phyloP scores from a whole-genome alignment of 2,888 invertebrate species.

The Lacanobia wlatinum region DNA sequence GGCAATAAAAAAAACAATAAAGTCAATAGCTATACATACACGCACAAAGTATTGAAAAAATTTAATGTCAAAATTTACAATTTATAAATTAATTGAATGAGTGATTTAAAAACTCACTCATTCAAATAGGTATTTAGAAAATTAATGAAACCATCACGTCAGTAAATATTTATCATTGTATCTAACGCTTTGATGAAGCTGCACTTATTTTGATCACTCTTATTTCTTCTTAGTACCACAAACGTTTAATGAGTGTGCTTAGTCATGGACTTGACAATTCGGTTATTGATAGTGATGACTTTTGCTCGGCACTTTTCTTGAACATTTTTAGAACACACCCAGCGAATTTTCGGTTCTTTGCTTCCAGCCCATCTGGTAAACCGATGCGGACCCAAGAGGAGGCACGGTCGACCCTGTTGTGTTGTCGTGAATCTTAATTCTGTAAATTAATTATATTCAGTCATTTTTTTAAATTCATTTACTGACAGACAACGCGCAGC shows the following conservation, averaged over 20 bases:
- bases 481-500: background rate
- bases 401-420: slow-evolving; percentile 21
- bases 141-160: too few relatives aligned
- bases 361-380: slow-evolving; percentile 21
- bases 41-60: too few relatives aligned
- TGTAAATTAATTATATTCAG: background rate
- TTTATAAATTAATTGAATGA: too few relatives aligned
- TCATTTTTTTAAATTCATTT: background rate
- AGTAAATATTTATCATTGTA: too few relatives aligned
- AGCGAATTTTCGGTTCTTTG: slow-evolving; percentile 6
- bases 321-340: slow-evolving; percentile 13
- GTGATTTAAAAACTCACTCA: too few relatives aligned
- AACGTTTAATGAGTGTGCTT: slow-evolving; percentile 10
- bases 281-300: slow-evolving; percentile 3
- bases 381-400: slow-evolving; percentile 55
- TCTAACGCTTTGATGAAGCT: too few relatives aligned
- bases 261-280: background rate
- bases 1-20: too few relatives aligned
- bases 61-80: too few relatives aligned
- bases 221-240: background rate
- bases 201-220: too few relatives aligned
- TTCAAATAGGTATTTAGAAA: too few relatives aligned
- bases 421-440: slow-evolving; percentile 23
- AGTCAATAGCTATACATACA: too few relatives aligned
- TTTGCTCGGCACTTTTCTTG: slow-evolving; percentile 10